Conservation (phyloP, 2,113 vertebrate genomes). For the Phaetusa simplex region DNA sequence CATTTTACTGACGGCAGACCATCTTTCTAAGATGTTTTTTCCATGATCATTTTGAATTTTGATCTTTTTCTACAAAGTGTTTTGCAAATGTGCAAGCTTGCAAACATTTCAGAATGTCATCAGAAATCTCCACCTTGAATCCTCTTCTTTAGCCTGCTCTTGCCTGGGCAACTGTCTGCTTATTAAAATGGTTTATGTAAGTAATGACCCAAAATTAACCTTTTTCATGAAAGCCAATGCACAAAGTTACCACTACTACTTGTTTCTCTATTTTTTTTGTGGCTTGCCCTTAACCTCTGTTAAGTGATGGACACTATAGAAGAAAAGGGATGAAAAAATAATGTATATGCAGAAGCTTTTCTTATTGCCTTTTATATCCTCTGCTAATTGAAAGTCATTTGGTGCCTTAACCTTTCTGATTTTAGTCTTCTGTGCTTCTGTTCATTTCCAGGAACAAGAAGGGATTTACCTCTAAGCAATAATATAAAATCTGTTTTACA, state of each 20-base stretch:
- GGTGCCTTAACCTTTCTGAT: not conserved
- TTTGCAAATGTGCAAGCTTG: not conserved
- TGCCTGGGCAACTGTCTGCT: not conserved
- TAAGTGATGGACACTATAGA: not conserved
- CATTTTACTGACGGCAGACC: not conserved
- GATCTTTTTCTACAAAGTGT: not conserved
- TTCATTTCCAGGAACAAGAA: constrained; percentile 3
- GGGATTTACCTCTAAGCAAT: constrained; percentile 31
- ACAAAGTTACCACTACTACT: not conserved
- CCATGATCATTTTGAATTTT: not conserved
- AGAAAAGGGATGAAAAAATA: not conserved
- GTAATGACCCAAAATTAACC: not conserved
- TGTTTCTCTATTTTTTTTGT: not conserved
- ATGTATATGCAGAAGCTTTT: not conserved
- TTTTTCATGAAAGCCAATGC: not conserved
- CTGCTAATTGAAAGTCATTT: constrained; percentile 24
- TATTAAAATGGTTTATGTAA: not conserved
- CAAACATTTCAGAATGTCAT: not conserved
- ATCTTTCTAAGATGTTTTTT: not conserved
- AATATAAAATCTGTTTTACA: constrained; percentile 11
- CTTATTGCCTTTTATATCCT: not conserved
- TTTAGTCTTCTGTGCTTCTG: not conserved
- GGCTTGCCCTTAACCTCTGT: not conserved
- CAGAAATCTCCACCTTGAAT: not conserved
- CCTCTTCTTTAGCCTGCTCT: not conserved